A percentile compares a stretch with the other conserved stretches of the same genome.
phyloP scores from a whole-genome alignment of 1,140 invertebrate species.

The Drosophila pseudoobscura region DNA sequence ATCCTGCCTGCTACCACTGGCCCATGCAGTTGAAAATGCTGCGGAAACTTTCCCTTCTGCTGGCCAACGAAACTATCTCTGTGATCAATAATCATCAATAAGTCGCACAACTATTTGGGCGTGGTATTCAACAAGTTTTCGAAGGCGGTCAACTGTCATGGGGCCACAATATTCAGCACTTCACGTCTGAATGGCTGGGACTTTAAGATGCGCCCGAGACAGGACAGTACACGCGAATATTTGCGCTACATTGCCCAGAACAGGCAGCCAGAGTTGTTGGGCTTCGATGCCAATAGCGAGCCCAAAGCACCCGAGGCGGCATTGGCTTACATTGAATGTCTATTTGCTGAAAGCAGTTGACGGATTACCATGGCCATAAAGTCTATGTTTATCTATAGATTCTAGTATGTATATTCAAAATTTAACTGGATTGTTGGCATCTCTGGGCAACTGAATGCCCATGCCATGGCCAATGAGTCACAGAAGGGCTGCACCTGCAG shows the following conservation, averaged over 20 bases:
- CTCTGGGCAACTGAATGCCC: slow-evolving; percentile 85
- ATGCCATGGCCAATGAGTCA: slow-evolving; percentile 86
- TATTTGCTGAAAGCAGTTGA: slow-evolving; percentile 8
- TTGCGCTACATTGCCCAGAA: slow-evolving; percentile 30
- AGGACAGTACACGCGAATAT: slow-evolving; percentile 27
- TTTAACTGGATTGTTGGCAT: slow-evolving; percentile 84
- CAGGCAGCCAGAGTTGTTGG: slow-evolving; percentile 25
- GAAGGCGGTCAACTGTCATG: slow-evolving; percentile 19
- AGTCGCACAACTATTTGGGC: slow-evolving; percentile 43
- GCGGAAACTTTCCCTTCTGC: slow-evolving; percentile 32
- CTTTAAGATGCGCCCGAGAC: not conserved
- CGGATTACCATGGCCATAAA: not conserved
- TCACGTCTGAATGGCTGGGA: slow-evolving; percentile 13
- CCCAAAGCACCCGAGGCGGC: slow-evolving; percentile 1
- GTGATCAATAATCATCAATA: slow-evolving; percentile 48
- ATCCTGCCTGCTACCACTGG: slow-evolving; percentile 48
- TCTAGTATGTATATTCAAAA: slow-evolving; percentile 48
- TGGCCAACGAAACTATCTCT: slow-evolving; percentile 22
- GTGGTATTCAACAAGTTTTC: slow-evolving; percentile 21
- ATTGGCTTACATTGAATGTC: slow-evolving; percentile 19
- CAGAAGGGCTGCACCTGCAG: slow-evolving; percentile 86
- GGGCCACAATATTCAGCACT: slow-evolving; percentile 11
- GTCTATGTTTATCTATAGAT: not conserved
- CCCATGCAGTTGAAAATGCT: slow-evolving; percentile 33
- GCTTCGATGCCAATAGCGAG: slow-evolving; percentile 29